Evolutionary conservation across 2,113 vertebrate species (phyloP).

Genomic region (Girardinichthys multiradiatus): DNA sequence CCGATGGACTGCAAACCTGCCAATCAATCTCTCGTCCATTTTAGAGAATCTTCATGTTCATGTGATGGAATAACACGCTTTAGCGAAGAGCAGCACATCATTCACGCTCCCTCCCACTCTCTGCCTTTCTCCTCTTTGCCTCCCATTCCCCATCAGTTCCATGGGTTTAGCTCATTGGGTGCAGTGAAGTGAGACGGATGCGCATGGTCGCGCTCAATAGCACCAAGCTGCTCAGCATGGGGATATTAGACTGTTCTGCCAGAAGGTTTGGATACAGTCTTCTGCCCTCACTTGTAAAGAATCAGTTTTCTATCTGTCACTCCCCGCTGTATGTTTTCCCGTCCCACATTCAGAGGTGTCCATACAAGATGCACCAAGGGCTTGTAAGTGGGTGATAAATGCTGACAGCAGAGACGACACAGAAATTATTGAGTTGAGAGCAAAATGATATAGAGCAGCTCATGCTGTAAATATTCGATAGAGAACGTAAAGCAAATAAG

Average conservation of each 20-base stretch:
- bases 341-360: conserved; percentile 35
- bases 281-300: conserved; percentile 76
- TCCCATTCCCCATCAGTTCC: conserved; percentile 65
- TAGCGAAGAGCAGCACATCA: conserved; percentile 43
- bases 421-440: conserved; percentile 30
- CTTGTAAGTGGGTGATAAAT: conserved; percentile 42
- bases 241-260: conserved; percentile 74
- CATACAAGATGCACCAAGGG: not conserved
- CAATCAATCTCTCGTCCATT: conserved; percentile 35
- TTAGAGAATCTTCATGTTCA: conserved; percentile 50
- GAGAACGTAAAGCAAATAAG: conserved; percentile 8
- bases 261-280: conserved; percentile 64
- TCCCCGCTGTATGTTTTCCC: conserved; percentile 27
- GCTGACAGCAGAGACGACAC: conserved; percentile 29
- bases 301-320: conserved; percentile 67
- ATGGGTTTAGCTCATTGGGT: conserved; percentile 60
- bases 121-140: conserved; percentile 41
- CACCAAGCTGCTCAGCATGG: conserved; percentile 66
- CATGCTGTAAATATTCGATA: conserved; percentile 3
- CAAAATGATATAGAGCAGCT: conserved; percentile 16
- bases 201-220: conserved; percentile 71
- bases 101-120: conserved; percentile 30
- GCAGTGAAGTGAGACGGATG: conserved; percentile 70
- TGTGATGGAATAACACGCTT: conserved; percentile 61
- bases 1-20: conserved; percentile 7